Conservation (phyloP, 1,140 invertebrate genomes). For the Ceratitis capitata region DNA sequence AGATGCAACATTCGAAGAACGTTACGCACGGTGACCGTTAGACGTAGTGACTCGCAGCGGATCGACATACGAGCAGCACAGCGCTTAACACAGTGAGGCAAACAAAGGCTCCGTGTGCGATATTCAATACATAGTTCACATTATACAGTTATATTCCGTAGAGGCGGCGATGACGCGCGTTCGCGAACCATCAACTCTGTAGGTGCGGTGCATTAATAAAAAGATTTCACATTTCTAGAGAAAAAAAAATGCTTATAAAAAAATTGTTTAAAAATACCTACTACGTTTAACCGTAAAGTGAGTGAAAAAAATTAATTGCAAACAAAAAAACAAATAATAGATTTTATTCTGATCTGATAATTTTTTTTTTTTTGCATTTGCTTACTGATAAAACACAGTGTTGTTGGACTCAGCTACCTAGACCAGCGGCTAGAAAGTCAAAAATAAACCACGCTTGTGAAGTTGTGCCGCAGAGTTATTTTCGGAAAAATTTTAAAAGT, state of each 20-base stretch:
- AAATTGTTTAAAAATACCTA: slow-evolving; percentile 14
- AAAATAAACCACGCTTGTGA: neutral
- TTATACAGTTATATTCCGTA: neutral
- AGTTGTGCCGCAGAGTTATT: neutral
- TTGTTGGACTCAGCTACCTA: neutral
- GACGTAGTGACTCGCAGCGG: slow-evolving; percentile 30
- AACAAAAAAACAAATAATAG: neutral
- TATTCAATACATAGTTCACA: neutral
- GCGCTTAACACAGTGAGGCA: slow-evolving; percentile 10
- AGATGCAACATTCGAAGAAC: slow-evolving; percentile 30
- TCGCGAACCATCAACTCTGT: neutral
- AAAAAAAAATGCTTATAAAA: neutral
- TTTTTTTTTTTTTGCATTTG: neutral
- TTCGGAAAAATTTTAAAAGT: neutral
- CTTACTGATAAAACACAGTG: neutral
- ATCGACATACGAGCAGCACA: neutral
- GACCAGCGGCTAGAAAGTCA: neutral
- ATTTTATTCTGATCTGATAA: too few relatives aligned
- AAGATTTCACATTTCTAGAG: neutral
- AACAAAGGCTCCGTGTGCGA: neutral
- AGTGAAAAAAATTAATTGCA: neutral
- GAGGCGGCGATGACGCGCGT: neutral
- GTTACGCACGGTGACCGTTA: slow-evolving; percentile 37
- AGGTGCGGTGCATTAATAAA: neutral
- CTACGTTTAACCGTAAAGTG: neutral